Base-by-base conservation (phyloP, 2,888 invertebrate species). In the Coelinius sp. region DNA sequence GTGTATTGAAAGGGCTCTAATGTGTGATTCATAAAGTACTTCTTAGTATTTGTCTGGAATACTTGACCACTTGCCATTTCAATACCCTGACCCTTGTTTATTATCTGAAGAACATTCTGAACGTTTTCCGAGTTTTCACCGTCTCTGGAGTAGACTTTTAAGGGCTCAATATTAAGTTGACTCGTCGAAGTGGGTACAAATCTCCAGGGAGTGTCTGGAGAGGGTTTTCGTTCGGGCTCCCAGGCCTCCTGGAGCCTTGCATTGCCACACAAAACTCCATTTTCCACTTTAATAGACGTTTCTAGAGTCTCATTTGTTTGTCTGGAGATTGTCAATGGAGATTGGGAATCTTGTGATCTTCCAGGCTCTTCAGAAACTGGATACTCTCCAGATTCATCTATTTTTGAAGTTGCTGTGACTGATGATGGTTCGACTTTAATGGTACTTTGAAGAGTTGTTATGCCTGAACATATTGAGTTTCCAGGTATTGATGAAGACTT, bases 161-260 rank as follows among this genome's bases (percentile, higher is more conserved):
- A 44, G 0, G 85, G 81, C 12, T 87, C 86, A 25, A 85, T 79
- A 14, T 78, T 82, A 46, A 86, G 68, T 0, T 85, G 77, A 62
- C 83, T 84, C 17, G 81, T 80, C 3, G 85, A 80, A 1, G 84
- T 77, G 0, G 86, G 84, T 17, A 85, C 84, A 76, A 85, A 87
- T 73, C 87, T 80, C 88, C 87, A 88, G 0, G 87, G 88, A 1
- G 87, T 86, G 35, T 87, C 87, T 0, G 88, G 87, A 0, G 87
- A 86, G 0, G 84, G 75, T 71, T 87, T 87, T 8, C 84, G 80
- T 41, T 87, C 87, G 0, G 86, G 84, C 63, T 87, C 87, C 87
- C 88, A 88, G 3, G 87, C 88, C 41, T 88, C 88, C 66, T 88
- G 88, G 0, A 88, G 73, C 31, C 86, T 80, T 1, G 88, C 86